phyloP scores from a whole-genome alignment of 2,797 vertebrate species.

The Syngnathus acus region DNA sequence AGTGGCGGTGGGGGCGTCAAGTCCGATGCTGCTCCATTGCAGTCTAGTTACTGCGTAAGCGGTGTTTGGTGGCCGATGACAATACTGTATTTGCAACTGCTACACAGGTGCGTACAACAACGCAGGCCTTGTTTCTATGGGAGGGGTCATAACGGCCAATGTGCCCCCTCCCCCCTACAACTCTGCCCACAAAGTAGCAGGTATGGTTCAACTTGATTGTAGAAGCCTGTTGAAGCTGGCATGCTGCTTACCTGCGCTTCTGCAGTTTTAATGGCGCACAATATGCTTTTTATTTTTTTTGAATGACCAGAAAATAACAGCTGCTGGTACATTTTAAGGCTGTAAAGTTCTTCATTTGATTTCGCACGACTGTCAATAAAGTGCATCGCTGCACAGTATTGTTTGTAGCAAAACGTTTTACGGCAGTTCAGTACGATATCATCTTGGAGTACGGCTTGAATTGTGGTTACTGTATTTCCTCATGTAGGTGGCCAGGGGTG shows the following conservation, averaged over 20 bases:
- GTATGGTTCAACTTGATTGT: constrained; percentile 55
- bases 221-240: constrained; percentile 41
- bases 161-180: constrained; percentile 84
- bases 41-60: neutral
- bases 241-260: constrained; percentile 58
- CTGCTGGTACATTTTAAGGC: neutral
- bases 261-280: constrained; percentile 27
- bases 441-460: too few species aligned
- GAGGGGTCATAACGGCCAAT: constrained; percentile 84
- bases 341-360: neutral
- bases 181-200: constrained; percentile 74
- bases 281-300: neutral
- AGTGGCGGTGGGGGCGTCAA: neutral
- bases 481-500: too few species aligned
- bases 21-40: neutral
- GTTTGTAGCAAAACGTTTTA: too few species aligned
- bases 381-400: too few species aligned
- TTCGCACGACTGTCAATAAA: neutral
- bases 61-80: constrained; percentile 40
- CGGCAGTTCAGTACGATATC: too few species aligned
- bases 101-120: constrained; percentile 94
- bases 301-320: constrained; percentile 10
- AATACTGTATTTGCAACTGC: constrained; percentile 59
- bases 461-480: too few species aligned
- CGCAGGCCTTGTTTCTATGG: constrained; percentile 86